A percentile compares a stretch with the other conserved stretches of the same genome.
Conservation (phyloP, 2,113 vertebrate genomes). For the Oreochromis niloticus region DNA sequence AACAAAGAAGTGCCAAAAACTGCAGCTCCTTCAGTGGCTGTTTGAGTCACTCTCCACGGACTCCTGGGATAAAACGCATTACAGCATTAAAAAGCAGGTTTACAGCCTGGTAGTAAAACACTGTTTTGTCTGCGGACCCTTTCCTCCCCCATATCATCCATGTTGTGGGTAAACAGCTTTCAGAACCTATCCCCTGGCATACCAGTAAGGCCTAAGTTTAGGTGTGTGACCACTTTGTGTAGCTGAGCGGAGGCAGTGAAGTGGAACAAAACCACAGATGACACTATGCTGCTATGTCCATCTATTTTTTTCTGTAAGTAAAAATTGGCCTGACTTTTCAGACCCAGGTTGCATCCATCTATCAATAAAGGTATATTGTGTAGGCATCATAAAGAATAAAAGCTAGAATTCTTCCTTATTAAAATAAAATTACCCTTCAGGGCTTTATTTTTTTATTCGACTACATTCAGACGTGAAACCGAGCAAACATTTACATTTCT, state of each 20-base stretch:
- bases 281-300: not conserved
- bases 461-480: not conserved
- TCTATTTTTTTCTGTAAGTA: not conserved
- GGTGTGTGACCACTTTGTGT: not conserved
- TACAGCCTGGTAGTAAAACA: not conserved
- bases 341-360: not conserved
- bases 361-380: rapidly evolving
- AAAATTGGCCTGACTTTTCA: not conserved
- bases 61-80: not conserved
- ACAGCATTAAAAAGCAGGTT: not conserved
- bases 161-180: not conserved
- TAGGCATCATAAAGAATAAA: rapidly evolving
- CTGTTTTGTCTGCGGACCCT: not conserved
- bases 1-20: not conserved
- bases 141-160: not conserved
- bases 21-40: not conserved
- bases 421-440: not conserved
- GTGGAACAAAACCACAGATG: not conserved
- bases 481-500: not conserved
- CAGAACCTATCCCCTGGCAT: not conserved
- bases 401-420: not conserved
- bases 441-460: not conserved
- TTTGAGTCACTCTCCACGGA: not conserved
- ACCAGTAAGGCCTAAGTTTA: not conserved
- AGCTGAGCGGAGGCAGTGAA: not conserved